Conservation (phyloP, 2,797 vertebrate genomes). For the Poeciliopsis gracilis region DNA sequence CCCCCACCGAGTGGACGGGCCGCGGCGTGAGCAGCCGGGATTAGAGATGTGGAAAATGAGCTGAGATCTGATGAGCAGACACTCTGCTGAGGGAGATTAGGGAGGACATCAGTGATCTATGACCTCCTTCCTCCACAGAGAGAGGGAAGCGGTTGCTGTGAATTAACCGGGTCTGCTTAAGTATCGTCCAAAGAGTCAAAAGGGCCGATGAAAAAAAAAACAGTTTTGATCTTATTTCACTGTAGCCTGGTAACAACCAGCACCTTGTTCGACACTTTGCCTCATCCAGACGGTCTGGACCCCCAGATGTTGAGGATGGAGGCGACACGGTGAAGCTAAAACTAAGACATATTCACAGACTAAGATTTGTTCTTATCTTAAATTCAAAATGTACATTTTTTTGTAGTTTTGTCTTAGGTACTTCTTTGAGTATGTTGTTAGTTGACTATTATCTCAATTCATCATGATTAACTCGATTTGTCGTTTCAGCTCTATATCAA, state of each 20-base stretch:
- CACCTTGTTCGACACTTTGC: no score
- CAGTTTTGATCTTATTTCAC: neutral
- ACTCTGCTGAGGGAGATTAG: neutral
- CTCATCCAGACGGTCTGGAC: no score
- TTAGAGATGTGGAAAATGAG: conserved; percentile 48
- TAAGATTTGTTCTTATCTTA: no score
- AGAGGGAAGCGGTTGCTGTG: neutral
- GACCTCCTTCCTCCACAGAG: neutral
- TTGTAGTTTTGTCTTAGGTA: no score
- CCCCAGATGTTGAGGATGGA: no score
- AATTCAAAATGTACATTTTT: no score
- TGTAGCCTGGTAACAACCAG: no score
- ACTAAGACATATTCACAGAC: no score
- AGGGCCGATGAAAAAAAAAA: neutral
- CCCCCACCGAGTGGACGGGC: neutral
- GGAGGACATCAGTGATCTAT: neutral
- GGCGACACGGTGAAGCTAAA: no score
- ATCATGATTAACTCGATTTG: no score
- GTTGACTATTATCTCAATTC: no score
- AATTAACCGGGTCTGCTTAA: neutral
- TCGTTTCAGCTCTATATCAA: conserved; percentile 3
- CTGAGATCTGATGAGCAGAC: conserved; percentile 14
- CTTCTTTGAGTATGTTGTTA: no score
- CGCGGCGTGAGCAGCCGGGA: conserved; percentile 24
- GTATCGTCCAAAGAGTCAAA: neutral